phyloP scores from a whole-genome alignment of 2,113 vertebrate genomes.

The Tragelaphus scriptus region DNA sequence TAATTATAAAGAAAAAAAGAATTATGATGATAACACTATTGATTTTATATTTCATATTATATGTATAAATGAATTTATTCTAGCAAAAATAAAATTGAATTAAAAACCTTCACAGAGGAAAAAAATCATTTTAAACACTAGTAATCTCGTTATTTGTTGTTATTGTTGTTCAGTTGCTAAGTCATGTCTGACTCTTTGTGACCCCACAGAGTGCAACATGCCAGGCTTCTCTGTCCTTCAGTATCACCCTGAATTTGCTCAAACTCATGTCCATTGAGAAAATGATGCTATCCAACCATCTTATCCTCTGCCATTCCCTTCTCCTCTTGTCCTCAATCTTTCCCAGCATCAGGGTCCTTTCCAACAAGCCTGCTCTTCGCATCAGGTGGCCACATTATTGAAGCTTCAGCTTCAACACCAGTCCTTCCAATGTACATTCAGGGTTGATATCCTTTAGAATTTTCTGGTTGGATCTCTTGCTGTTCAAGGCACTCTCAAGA shows the following conservation, averaged over 20 bases:
- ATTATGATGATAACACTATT: neutral
- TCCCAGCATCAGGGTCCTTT: neutral
- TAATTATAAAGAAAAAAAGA: neutral
- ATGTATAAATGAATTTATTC: neutral
- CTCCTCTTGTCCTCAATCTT: neutral
- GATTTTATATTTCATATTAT: neutral
- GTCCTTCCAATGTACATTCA: neutral
- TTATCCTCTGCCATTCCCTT: neutral
- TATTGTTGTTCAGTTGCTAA: neutral
- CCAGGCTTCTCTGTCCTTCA: neutral
- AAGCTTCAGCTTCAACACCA: neutral
- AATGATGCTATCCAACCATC: neutral
- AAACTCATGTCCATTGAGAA: neutral
- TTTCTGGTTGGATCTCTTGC: neutral
- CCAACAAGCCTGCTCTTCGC: fast-evolving
- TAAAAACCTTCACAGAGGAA: fast-evolving
- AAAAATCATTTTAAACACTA: neutral
- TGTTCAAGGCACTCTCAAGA: neutral
- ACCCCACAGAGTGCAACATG: neutral
- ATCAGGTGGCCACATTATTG: neutral
- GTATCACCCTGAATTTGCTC: neutral
- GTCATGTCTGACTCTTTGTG: neutral
- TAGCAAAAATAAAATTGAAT: neutral
- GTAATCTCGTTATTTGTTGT: neutral
- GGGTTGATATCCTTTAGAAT: neutral